Conservation (phyloP, 2,888 invertebrate species). For the Dioctria rufipes region DNA sequence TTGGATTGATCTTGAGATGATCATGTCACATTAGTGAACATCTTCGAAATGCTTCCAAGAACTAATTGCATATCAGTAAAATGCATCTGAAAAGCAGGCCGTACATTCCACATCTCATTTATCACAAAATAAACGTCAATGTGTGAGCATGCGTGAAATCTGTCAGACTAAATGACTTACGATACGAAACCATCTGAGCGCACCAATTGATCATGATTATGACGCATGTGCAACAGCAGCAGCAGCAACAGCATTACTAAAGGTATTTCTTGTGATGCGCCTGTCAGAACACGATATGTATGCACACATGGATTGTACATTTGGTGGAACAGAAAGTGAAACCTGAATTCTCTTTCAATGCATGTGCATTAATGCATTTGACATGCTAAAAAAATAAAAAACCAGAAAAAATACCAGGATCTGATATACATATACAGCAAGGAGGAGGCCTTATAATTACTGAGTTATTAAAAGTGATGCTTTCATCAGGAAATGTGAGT, state of each 20-base stretch:
- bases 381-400: not conserved
- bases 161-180: constrained; percentile 57
- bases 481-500: not conserved
- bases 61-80: constrained; percentile 51
- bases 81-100: constrained; percentile 36
- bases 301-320: constrained; percentile 2
- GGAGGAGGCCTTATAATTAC: not conserved
- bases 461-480: not conserved
- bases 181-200: constrained; percentile 47
- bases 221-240: constrained; percentile 41
- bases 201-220: constrained; percentile 48
- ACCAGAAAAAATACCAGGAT: not conserved
- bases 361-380: constrained; percentile 23
- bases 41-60: constrained; percentile 51
- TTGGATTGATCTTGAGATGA: constrained; percentile 51
- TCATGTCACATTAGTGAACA: constrained; percentile 55
- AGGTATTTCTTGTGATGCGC: not conserved
- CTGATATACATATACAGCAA: not conserved
- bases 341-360: not conserved
- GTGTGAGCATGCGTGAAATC: constrained; percentile 56
- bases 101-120: constrained; percentile 50
- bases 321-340: constrained; percentile 34
- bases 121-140: constrained; percentile 52
- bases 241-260: not conserved
- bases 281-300: constrained; percentile 38